Base-by-base conservation (phyloP, 1,140 invertebrate genomes). In the Ooceraea biroi region DNA sequence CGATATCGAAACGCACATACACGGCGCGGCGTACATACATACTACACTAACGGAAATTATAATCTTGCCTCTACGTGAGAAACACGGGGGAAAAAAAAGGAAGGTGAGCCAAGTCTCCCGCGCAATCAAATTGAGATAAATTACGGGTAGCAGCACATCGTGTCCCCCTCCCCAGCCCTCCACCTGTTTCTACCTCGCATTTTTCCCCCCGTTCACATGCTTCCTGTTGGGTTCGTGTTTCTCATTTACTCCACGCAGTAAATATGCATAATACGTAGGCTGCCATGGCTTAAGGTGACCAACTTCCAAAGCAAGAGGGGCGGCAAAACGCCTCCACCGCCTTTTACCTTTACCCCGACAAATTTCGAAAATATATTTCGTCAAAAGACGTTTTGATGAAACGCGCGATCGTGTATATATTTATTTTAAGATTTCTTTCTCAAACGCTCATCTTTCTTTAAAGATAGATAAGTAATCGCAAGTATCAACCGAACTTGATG, bases 51-150 rank as follows among this genome's bases (percentile, higher is more conserved):
- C 36, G 65, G 63, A 14, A 78, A 80, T 80, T 36, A 71, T 80
- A 80, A 80, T 71, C 57, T 46, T 71, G 68, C 50, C 71, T 57
- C 36, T 46, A 11, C n/a, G 17, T 12, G 76, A 46, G 46, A 68
- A 44, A 41, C 1, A 14, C 19, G 17, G 30, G 0, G 0, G 10
- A 11, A 17, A 5, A 3, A 8, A 61, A 10, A 19, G 3, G 17
- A 55, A 41, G n/a, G 41, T 44, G 58, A 14, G 44, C 10, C 19
- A 69, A 44, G 65, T 71, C 36, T 80, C 36, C 50, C n/a, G n/a
- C 36, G 41, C 76, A 80, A 80, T 80, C 50, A 80, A 80, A 80
- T 80, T 80, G 65, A 80, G 65, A 80, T 80, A 55, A 80, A 80
- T 71, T 80, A 57, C 50, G 50, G 17, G 17, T 22, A 80, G 69